A percentile compares a stretch with the other conserved stretches of the same genome.
phyloP scores from a whole-genome alignment of 2,797 vertebrate species.

The Phoxinus dragarum region DNA sequence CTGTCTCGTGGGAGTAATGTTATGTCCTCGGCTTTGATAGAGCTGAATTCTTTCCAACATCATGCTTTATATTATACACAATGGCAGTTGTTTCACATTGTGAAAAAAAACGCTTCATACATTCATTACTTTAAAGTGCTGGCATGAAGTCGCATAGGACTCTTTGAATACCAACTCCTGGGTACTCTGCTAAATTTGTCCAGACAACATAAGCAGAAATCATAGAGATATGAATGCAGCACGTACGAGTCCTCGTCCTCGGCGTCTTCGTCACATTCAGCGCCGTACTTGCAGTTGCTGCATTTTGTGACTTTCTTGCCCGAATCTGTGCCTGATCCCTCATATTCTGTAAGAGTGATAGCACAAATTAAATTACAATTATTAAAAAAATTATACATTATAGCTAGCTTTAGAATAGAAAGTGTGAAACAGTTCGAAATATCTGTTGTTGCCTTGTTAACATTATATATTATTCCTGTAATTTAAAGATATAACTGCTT shows the following conservation, averaged over 20 bases:
- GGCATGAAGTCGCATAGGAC: background rate
- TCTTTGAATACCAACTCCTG: background rate
- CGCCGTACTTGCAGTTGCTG: conserved; percentile 96
- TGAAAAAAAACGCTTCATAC: background rate
- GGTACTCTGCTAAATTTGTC: background rate
- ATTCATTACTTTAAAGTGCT: conserved; percentile 16
- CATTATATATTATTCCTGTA: background rate
- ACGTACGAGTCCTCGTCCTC: conserved; percentile 91
- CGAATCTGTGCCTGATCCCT: conserved; percentile 89
- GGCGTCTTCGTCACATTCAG: conserved; percentile 97
- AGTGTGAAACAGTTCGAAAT: no score
- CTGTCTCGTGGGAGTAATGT: background rate
- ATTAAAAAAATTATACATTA: background rate
- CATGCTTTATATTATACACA: conserved; percentile 34
- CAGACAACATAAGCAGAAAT: background rate
- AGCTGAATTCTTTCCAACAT: conserved; percentile 23
- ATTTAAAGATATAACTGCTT: background rate
- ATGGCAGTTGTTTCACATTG: conserved; percentile 8
- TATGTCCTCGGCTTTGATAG: conserved; percentile 12
- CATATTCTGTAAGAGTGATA: conserved; percentile 82
- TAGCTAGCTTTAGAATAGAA: background rate
- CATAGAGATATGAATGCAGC: background rate
- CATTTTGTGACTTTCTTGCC: conserved; percentile 92
- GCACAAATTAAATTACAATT: background rate
- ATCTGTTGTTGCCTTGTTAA: background rate